Base-by-base conservation (phyloP, 2,888 invertebrate genomes). In the Lepas anatifera region DNA sequence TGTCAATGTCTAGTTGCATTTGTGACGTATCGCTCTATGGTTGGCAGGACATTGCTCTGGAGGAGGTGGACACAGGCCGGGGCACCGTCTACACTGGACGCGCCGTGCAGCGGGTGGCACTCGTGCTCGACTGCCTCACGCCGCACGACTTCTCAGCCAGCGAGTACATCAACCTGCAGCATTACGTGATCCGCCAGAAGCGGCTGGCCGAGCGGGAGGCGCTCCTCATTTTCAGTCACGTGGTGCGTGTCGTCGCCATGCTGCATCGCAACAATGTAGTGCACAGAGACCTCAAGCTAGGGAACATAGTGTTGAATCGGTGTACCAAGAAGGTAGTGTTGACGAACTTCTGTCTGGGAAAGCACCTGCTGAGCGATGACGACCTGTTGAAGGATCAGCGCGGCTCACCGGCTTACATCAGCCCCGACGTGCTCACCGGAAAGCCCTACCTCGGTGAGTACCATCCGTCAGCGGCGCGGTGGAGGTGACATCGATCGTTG, bases 331-430 rank as follows among this genome's bases (percentile, higher is more conserved):
- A 80, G 48, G 84, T 90, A 13, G 86, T 85, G 2, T 83, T 90
- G 32, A 88, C 89, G 1, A 90, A 90, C 78, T 90, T 90, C 79
- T 89, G 89, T 76, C 81, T 89, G 68, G 89, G 89, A 0, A 89
- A 88, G 73, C 88, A 88, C 77, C 82, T 89, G 35, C 85, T 87
- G n/a, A 86, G 86, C 73, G 89, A 89, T 76, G 83, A 85, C 73
- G 89, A 89, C 76, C 79, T 87, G 43, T 79, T 90, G 52, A 87
- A 86, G 76, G 89, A 90, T 79, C 89, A 89, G 77, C 82, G 89
- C 78, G 89, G 89, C 1, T 89, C 89, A 0, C 90, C 90, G 1
- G 89, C 89, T 0, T 90, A 90, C 78, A 89, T 90, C 75, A 89
- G 89, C 2, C 90, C 90, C 0, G 90, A 90, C 78, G 89, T 89